A percentile compares a stretch with the other conserved stretches of the same genome.
Conservation (phyloP, 2,797 vertebrate species). For the Darevskia mixta region DNA sequence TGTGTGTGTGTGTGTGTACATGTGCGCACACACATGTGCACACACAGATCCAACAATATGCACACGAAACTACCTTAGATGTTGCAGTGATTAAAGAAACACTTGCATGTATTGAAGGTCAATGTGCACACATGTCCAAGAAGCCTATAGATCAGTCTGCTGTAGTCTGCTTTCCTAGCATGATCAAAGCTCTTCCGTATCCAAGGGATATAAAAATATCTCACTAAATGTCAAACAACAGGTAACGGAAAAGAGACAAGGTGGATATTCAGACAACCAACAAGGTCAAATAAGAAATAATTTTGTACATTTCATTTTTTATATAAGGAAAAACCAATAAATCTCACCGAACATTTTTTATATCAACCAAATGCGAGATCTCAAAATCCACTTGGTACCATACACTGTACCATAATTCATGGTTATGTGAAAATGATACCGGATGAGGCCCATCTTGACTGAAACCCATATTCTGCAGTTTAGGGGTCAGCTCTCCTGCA, state of each 20-base stretch:
- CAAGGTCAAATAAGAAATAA: background rate
- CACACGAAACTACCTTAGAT: background rate
- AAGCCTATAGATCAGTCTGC: background rate
- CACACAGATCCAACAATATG: background rate
- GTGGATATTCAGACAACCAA: background rate
- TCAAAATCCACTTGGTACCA: background rate
- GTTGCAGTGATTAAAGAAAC: background rate
- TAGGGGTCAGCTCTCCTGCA: background rate
- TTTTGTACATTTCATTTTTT: background rate
- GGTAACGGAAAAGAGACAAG: background rate
- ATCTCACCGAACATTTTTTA: background rate
- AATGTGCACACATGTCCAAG: background rate
- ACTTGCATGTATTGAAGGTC: background rate
- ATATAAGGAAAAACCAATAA: background rate
- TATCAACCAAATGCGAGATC: background rate
- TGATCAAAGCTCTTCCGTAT: background rate
- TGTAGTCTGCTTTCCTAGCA: background rate
- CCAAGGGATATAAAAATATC: background rate
- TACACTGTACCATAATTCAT: background rate
- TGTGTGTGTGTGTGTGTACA: too few species aligned
- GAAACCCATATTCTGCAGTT: background rate
- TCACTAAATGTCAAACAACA: background rate
- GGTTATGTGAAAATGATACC: background rate
- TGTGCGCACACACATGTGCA: too few species aligned
- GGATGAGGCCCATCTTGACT: background rate